Evolutionary conservation across 2,888 invertebrate genomes (phyloP), one percentile per base, ranked within the genome.

Genomic region (Mallateleia sp.): DNA sequence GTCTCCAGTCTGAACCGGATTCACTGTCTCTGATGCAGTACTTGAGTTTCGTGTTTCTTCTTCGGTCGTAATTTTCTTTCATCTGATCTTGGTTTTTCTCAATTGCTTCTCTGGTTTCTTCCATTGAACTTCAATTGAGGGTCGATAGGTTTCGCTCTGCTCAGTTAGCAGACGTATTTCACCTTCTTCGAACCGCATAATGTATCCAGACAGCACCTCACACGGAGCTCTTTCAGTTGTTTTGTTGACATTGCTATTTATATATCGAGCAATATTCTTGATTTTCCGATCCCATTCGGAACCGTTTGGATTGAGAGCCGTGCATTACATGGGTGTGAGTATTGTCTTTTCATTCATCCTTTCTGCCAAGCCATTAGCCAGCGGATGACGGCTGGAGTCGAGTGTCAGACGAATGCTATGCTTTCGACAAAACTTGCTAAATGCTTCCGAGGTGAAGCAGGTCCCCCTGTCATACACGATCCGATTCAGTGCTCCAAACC

Each of bases 321-420:
- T 20, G 1, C 28, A 25, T 34, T 64, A 18, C 54, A 90, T 28
- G 0, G 87, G 50, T 0, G 85, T 72, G 0, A 90, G 22, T 8
- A 90, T 11, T 0, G 86, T 88, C 4, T n/a, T n/a, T n/a, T 71
- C 69, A 52, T 90, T 89, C 9, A 88, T 24, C 7, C 89, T 56
- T 64, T 90, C 90, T 0, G 88, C 86, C 34, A 47, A 50, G 5
- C 64, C 64, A 25, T 54, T 77, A 2, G 66, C 77, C 24, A 56
- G 66, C 4, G 54, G 77, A 60, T 77, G 56, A 6, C 56, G 15
- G 22, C 77, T 77, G 14, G 66, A 77, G 20, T 77, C 66, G 0
- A 77, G 18, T 24, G 24, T 64, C n/a, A 64, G 24, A 14, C 54
- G 34, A 1, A 64, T 64, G 0, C 54, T 54, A n/a, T 64, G 54